These are phyloP conservation scores for Vicugna pacos DNA, from an alignment of 2,113 vertebrate species.

Conservation along the genomic window DNA sequence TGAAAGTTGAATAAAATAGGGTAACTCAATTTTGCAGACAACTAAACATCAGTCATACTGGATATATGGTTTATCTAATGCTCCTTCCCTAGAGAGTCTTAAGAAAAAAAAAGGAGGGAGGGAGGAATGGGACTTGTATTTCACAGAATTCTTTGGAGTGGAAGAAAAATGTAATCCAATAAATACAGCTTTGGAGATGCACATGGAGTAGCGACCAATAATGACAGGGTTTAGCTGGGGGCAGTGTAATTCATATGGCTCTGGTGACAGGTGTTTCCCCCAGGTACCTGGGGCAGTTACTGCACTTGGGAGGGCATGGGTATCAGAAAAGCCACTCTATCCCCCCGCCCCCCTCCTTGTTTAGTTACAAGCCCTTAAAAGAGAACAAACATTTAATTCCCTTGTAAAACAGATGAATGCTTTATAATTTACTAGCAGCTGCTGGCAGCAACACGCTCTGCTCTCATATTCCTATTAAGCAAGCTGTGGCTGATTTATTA, in stretches of 20 bases:
- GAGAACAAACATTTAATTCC: slow-evolving; percentile 89
- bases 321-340: not conserved
- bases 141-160: slow-evolving; percentile 36
- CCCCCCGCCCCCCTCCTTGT: not conserved
- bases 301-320: not conserved
- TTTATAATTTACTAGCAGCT: slow-evolving; percentile 90
- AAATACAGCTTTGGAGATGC: not conserved
- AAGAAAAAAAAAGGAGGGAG: not conserved
- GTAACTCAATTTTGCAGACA: slow-evolving; percentile 65
- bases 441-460: slow-evolving; percentile 84
- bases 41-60: slow-evolving; percentile 61
- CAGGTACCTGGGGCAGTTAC: not conserved
- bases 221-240: slow-evolving; percentile 44
- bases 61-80: not conserved
- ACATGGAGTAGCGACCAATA: not conserved
- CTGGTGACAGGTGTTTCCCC: slow-evolving; percentile 51
- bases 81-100: slow-evolving; percentile 43
- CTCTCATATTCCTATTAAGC: slow-evolving; percentile 90
- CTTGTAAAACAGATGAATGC: slow-evolving; percentile 90
- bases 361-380: slow-evolving; percentile 81
- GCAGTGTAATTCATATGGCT: not conserved
- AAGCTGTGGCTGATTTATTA: slow-evolving; percentile 90
- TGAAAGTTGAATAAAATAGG: slow-evolving; percentile 52
- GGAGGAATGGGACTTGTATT: not conserved
- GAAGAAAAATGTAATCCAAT: slow-evolving; percentile 70